Evolutionary conservation across 2,797 vertebrate genomes (phyloP).

Genomic region (Aldrovandia affinis): DNA sequence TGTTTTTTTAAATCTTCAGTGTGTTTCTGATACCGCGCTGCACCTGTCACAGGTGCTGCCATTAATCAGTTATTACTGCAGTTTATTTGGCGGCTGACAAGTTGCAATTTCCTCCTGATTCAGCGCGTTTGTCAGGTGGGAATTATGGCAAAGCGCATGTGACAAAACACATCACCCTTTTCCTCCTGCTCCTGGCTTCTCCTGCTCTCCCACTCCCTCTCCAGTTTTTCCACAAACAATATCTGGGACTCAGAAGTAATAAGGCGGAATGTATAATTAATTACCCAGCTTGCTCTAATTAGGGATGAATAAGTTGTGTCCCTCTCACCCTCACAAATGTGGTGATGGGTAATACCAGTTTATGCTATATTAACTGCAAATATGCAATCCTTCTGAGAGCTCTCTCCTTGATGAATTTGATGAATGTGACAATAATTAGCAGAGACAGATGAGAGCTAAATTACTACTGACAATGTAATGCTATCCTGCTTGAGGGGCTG

Average conservation of each 20-base stretch:
- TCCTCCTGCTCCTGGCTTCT: conserved; percentile 70
- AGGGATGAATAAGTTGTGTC: conserved; percentile 98
- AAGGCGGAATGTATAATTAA: conserved; percentile 99
- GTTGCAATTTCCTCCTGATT: conserved; percentile 98
- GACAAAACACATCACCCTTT: conserved; percentile 98
- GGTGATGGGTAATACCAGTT: conserved; percentile 97
- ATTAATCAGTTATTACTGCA: conserved; percentile 98
- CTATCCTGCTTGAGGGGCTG: conserved; percentile 88
- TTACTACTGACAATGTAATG: conserved; percentile 98
- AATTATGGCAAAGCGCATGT: conserved; percentile 94
- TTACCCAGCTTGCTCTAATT: conserved; percentile 99
- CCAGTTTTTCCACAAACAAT: conserved; percentile 88
- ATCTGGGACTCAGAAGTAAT: conserved; percentile 96
- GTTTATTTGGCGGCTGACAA: conserved; percentile 99
- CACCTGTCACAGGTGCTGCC: conserved; percentile 98
- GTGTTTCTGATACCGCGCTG: conserved; percentile 77
- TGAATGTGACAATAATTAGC: conserved; percentile 99
- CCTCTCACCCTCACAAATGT: conserved; percentile 93
- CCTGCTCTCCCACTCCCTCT: conserved; percentile 53
- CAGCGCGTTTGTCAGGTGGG: conserved; percentile 98
- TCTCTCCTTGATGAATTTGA: conserved; percentile 99
- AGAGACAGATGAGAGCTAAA: conserved; percentile 99
- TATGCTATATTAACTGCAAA: conserved; percentile 98
- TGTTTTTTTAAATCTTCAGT: conserved; percentile 79
- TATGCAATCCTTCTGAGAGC: conserved; percentile 97